Percentiles rank a stretch among this genome's conserved stretches.
phyloP scores from a whole-genome alignment of 2,797 vertebrate species.

The Brachyrhaphis roseni region DNA sequence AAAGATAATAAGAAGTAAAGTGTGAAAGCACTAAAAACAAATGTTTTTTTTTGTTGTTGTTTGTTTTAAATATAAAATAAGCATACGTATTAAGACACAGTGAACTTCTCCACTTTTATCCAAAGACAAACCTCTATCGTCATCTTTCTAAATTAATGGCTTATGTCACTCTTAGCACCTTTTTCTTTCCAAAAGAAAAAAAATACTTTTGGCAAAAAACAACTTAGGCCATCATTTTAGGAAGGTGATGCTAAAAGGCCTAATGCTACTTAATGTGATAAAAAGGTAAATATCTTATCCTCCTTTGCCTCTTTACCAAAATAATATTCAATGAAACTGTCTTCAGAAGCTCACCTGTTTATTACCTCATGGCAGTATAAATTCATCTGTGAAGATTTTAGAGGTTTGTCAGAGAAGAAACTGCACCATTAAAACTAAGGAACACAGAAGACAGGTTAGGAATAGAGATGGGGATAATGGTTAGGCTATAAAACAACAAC shows the following conservation, averaged over 20 bases:
- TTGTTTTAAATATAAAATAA: too few relatives aligned
- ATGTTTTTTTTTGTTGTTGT: too few relatives aligned
- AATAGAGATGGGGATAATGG: background rate
- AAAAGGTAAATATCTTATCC: background rate
- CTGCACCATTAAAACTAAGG: background rate
- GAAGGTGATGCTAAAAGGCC: too few relatives aligned
- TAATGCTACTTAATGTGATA: background rate
- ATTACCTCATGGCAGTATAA: too few relatives aligned
- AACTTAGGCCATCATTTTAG: too few relatives aligned
- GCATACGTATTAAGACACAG: background rate
- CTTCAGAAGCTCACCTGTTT: background rate
- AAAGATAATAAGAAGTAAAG: constrained; percentile 17
- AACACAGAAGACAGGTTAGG: background rate
- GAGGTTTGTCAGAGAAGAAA: background rate
- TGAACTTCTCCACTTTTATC: background rate
- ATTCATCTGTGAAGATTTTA: too few relatives aligned
- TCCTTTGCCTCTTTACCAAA: background rate
- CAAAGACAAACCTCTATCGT: background rate
- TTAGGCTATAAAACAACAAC: background rate
- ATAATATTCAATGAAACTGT: background rate
- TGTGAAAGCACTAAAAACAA: background rate
- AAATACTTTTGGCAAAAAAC: too few relatives aligned
- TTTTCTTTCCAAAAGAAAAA: too few relatives aligned
- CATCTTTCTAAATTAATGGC: too few relatives aligned
- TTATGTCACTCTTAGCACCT: too few relatives aligned